Conservation (phyloP, 2,113 vertebrate species). For the Dasyurus viverrinus region DNA sequence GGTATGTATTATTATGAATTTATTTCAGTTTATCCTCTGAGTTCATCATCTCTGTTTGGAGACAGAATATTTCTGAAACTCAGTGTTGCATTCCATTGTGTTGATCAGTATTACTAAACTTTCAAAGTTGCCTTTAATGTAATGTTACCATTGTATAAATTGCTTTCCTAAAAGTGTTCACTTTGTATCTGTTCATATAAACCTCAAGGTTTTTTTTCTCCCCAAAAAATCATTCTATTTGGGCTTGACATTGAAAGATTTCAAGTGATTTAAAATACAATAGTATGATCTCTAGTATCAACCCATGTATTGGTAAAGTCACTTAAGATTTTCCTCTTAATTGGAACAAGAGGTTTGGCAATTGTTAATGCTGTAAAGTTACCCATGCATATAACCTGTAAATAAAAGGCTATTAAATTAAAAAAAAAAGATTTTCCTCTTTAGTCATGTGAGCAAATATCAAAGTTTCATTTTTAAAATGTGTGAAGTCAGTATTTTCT, state of each 20-base stretch:
- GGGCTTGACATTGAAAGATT: background rate
- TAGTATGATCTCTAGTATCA: background rate
- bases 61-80: background rate
- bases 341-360: too few species aligned
- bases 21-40: background rate
- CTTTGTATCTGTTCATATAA: background rate
- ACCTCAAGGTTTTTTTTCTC: too few species aligned
- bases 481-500: background rate
- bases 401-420: too few species aligned
- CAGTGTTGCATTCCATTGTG: background rate
- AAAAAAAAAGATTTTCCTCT: too few species aligned
- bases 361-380: too few species aligned
- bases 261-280: background rate
- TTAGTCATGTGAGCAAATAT: background rate
- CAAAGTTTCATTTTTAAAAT: slow-evolving; percentile 16
- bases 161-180: background rate
- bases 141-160: background rate
- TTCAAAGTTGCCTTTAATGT: background rate
- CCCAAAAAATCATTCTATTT: background rate
- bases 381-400: too few species aligned
- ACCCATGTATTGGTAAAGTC: background rate
- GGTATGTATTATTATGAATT: too few species aligned
- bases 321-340: background rate
- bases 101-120: background rate
- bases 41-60: background rate